Evolutionary conservation across 2,113 vertebrate genomes (phyloP).

Genomic region (Puffinus mauretanicus): DNA sequence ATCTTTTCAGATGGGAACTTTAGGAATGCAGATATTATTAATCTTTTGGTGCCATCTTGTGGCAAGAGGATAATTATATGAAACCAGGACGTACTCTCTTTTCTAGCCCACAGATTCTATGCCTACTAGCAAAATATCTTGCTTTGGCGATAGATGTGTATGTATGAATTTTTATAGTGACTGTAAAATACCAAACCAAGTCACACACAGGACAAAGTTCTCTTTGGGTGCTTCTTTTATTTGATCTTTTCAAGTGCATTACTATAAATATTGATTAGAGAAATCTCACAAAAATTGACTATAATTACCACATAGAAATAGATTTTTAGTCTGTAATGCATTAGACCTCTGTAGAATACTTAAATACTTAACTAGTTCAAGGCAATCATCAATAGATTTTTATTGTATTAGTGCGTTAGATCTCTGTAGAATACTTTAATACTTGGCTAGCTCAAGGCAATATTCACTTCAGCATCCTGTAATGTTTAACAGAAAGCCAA

Average conservation of each 20-base stretch:
- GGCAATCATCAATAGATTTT: neutral
- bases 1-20: neutral
- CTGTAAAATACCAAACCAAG: neutral
- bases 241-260: neutral
- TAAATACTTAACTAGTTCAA: neutral
- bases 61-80: neutral
- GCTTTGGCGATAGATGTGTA: neutral
- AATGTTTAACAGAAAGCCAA: neutral
- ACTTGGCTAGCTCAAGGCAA: neutral
- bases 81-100: neutral
- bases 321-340: neutral
- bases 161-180: neutral
- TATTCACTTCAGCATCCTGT: neutral
- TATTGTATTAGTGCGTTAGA: neutral
- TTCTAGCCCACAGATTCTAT: neutral
- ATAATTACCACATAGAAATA: conserved; percentile 14
- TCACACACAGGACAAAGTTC: neutral
- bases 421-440: neutral
- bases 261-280: neutral
- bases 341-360: neutral
- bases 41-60: conserved; percentile 76
- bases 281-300: neutral
- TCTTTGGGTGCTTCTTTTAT: neutral
- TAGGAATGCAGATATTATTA: neutral
- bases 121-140: neutral